Conservation (phyloP, 2,113 vertebrate species). For the Forbesichthys agassizii region DNA sequence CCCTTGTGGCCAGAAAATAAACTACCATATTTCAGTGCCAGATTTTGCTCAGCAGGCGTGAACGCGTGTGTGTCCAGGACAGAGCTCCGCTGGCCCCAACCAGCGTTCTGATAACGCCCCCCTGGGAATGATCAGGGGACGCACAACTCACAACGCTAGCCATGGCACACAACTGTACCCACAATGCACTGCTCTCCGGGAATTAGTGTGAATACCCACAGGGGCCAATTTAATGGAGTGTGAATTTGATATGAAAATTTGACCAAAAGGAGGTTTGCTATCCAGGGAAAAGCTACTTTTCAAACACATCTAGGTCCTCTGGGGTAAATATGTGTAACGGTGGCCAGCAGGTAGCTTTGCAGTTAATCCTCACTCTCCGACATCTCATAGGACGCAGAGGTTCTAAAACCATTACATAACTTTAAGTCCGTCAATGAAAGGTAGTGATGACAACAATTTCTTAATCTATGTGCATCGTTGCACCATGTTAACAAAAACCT, state of each 20-base stretch:
- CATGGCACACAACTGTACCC: slow-evolving; percentile 34
- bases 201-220: slow-evolving; percentile 70
- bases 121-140: slow-evolving; percentile 63
- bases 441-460: too few relatives aligned
- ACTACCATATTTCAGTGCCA: too few relatives aligned
- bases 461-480: not conserved
- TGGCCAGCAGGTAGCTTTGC: too few relatives aligned
- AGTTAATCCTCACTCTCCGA: too few relatives aligned
- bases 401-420: too few relatives aligned
- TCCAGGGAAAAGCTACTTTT: slow-evolving; percentile 18
- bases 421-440: too few relatives aligned
- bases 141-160: slow-evolving; percentile 42
- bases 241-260: slow-evolving; percentile 73
- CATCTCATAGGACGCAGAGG: too few relatives aligned
- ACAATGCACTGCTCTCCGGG: slow-evolving; percentile 57
- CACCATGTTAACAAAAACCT: not conserved
- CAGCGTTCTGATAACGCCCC: not conserved
- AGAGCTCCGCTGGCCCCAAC: too few relatives aligned
- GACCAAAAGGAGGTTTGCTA: slow-evolving; percentile 19
- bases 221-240: slow-evolving; percentile 77
- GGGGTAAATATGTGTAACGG: slow-evolving; percentile 20
- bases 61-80: slow-evolving; percentile 4
- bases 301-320: slow-evolving; percentile 44
- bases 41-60: too few relatives aligned
- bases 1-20: too few relatives aligned